Evolutionary conservation across 2,113 vertebrate species (phyloP).

Genomic region (Phylloscopus whistleri): DNA sequence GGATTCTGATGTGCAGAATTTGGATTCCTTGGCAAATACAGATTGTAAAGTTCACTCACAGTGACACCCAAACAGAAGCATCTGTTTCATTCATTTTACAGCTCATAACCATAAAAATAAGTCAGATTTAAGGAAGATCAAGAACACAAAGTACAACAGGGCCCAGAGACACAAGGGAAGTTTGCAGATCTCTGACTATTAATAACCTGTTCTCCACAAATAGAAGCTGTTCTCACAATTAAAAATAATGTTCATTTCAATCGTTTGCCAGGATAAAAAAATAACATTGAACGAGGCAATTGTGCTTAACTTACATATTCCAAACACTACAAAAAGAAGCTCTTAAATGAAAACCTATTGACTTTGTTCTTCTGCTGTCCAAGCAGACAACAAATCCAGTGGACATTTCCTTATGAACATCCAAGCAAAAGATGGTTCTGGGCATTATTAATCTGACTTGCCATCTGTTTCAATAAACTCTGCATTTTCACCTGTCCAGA

Average conservation of each 20-base stretch:
- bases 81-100: not conserved
- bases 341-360: not conserved
- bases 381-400: not conserved
- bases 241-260: not conserved
- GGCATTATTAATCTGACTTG: not conserved
- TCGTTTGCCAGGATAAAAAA: not conserved
- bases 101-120: not conserved
- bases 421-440: not conserved
- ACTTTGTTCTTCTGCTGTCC: not conserved
- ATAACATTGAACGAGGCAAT: not conserved
- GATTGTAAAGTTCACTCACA: not conserved
- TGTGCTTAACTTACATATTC: not conserved
- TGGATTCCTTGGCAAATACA: not conserved
- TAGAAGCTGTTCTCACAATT: not conserved
- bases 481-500: not conserved
- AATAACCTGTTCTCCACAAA: not conserved
- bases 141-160: not conserved
- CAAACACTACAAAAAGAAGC: not conserved
- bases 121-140: not conserved
- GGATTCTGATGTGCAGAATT: not conserved
- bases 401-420: not conserved
- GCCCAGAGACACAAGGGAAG: not conserved
- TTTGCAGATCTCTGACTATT: not conserved
- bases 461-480: slow-evolving; percentile 17
- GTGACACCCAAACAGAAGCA: not conserved